Base-by-base conservation (phyloP, 1,140 invertebrate genomes). In the Apis florea region DNA sequence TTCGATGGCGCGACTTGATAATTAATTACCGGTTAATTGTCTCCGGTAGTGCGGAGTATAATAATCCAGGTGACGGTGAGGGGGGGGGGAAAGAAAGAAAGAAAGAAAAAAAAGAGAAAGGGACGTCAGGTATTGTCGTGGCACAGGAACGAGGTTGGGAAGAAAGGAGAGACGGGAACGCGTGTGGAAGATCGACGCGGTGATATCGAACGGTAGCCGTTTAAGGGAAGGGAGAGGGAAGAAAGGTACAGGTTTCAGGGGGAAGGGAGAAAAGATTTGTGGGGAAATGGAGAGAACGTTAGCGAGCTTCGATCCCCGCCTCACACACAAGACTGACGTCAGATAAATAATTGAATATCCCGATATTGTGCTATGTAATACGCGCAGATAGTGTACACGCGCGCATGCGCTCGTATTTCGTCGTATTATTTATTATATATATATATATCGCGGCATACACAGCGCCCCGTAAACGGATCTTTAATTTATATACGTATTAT, bases 321-420 rank as follows among this genome's bases (percentile, higher is more conserved):
- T 85, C 88, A 85, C 81, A 89, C 69, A 40, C 31, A 92, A 92
- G 92, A 93, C 92, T 93, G 92, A 93, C 83, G 86, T 89, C 87
- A 84, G 75, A 82, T 83, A 86, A 89, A 86, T 83, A 85, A 89
- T 88, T 70, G 67, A 77, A 59, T 71, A 81, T 79, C 71, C 66
- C 51, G 70, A 63, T 40, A 40, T 53, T 80, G 59, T 72, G 82
- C 82, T 56, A 40, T 40, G 70, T 59, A 73, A 31, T 31, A 64
- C 64, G 58, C 40, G 71, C 69, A 51, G 47, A n/a, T 24, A 26
- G 24, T 58, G 49, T 40, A 54, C 67, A 26, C 77, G 49, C 24
- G 64, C 47, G 31, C 58, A 15, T 56, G 15, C 26, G 19, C 53
- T 10, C 40, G 26, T 47, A n/a, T 68, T 72, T 71, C 61, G 69